These are phyloP conservation scores for Pimpla rufipes DNA, from an alignment of 2,888 invertebrate species.

Conservation along the genomic window DNA sequence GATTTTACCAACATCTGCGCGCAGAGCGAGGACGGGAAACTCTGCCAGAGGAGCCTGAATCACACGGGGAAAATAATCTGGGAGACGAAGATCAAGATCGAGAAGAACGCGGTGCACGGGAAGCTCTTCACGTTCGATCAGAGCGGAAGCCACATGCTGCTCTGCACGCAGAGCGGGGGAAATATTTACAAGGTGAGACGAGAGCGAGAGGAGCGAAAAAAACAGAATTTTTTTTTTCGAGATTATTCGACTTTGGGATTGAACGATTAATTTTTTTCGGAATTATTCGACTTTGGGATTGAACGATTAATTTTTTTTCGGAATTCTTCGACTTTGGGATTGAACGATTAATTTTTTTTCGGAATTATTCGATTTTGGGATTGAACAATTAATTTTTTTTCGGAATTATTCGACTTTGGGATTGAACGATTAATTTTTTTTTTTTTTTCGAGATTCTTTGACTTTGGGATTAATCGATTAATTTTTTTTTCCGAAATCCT, in stretches of 20 bases:
- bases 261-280: too few relatives aligned
- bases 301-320: too few relatives aligned
- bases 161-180: slow-evolving; percentile 84
- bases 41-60: slow-evolving; percentile 84
- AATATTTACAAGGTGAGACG: slow-evolving; percentile 83
- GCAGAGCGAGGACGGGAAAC: slow-evolving; percentile 86
- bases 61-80: slow-evolving; percentile 85
- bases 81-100: slow-evolving; percentile 83
- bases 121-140: slow-evolving; percentile 84
- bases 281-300: too few relatives aligned
- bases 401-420: too few relatives aligned
- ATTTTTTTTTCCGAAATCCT: too few relatives aligned
- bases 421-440: too few relatives aligned
- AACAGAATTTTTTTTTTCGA: too few relatives aligned
- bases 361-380: neutral
- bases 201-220: neutral
- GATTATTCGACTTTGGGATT: neutral
- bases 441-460: too few relatives aligned
- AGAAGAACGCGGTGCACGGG: slow-evolving; percentile 83
- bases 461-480: too few relatives aligned
- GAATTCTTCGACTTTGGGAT: too few relatives aligned
- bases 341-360: too few relatives aligned
- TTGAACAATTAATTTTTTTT: too few relatives aligned
- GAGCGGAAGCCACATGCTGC: slow-evolving; percentile 83
- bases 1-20: slow-evolving; percentile 87